These are phyloP conservation scores for human (Homo sapiens) DNA, from an alignment of 2,113 vertebrate genomes.

Conservation along the genomic window DNA sequence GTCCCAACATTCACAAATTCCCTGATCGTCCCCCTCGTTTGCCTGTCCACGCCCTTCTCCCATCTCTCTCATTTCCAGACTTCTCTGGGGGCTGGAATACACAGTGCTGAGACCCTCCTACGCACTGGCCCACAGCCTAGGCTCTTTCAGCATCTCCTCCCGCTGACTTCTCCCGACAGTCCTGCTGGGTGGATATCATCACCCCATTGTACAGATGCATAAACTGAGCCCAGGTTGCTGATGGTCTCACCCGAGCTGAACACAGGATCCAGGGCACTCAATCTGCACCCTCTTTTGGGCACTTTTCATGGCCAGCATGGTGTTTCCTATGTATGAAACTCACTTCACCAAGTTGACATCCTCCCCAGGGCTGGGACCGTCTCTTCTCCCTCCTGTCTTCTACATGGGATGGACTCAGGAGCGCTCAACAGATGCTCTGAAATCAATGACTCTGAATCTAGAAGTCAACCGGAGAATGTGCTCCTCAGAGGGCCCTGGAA, in stretches of 20 bases:
- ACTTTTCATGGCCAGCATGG: neutral
- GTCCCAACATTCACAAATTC: neutral
- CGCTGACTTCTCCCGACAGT: accelerated
- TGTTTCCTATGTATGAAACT: neutral
- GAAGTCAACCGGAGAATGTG: accelerated
- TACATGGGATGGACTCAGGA: neutral
- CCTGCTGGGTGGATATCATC: accelerated
- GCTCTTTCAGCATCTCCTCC: neutral
- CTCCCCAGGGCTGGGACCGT: too few species aligned
- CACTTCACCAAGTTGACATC: neutral
- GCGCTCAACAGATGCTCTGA: neutral
- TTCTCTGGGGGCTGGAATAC: neutral
- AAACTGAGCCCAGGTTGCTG: neutral
- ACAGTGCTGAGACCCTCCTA: neutral
- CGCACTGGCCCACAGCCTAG: accelerated
- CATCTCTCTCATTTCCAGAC: neutral
- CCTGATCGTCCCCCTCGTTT: too few species aligned
- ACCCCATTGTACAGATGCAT: neutral
- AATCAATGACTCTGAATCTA: neutral
- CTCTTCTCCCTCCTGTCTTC: neutral
- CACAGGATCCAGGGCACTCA: neutral
- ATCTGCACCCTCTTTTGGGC: neutral
- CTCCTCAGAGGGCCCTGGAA: accelerated
- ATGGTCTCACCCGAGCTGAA: neutral
- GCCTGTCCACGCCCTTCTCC: neutral